Percentiles rank a stretch among this genome's conserved stretches.
Evolutionary conservation across 2,113 vertebrate genomes (phyloP).

Genomic region (Microcebus lehilahytsara): DNA sequence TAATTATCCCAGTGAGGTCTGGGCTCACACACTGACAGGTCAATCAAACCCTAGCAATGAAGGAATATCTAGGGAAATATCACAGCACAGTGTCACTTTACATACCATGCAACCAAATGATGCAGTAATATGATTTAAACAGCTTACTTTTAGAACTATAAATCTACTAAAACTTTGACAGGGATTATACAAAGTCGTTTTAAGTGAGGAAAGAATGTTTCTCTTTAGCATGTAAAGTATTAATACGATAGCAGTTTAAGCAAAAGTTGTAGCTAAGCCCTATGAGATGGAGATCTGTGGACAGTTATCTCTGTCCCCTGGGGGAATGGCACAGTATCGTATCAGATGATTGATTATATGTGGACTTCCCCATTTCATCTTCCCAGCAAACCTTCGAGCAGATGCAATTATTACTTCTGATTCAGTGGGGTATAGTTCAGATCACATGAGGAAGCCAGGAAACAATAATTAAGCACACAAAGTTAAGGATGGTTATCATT

Average conservation of each 20-base stretch:
- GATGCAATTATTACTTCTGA: neutral
- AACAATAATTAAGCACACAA: neutral
- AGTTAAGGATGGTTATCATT: neutral
- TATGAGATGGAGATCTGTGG: neutral
- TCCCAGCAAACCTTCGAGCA: neutral
- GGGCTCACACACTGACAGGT: neutral
- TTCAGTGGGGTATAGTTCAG: neutral
- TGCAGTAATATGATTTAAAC: neutral
- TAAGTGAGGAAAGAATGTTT: neutral
- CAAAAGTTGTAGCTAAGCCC: neutral
- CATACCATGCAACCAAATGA: neutral
- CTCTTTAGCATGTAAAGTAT: neutral
- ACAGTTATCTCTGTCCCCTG: neutral
- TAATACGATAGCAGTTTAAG: neutral
- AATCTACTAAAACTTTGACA: neutral
- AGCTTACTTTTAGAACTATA: neutral
- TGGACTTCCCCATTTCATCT: neutral
- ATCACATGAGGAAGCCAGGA: neutral
- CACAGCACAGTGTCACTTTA: neutral
- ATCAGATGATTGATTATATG: neutral
- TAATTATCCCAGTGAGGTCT: neutral
- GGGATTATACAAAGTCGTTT: neutral
- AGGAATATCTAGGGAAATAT: neutral
- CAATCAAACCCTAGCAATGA: neutral
- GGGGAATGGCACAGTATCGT: neutral